phyloP scores from a whole-genome alignment of 1,140 invertebrate species.

The Drosophila obscura region DNA sequence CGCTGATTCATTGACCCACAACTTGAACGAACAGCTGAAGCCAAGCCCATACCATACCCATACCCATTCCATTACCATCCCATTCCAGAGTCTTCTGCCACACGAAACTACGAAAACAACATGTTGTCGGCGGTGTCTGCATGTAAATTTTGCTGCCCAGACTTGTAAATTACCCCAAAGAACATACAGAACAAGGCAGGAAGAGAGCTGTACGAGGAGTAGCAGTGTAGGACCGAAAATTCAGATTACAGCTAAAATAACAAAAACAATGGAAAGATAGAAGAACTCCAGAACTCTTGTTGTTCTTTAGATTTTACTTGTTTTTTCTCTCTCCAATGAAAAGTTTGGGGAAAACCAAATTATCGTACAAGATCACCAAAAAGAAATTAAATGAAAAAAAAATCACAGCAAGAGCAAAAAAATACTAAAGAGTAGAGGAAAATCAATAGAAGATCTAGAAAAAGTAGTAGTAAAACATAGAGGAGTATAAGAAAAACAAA shows the following conservation, averaged over 20 bases:
- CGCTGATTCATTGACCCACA: conserved; percentile 75
- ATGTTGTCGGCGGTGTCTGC: conserved; percentile 33
- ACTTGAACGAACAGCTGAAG: conserved; percentile 42
- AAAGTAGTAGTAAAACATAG: conserved; percentile 5
- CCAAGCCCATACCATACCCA: conserved; percentile 37
- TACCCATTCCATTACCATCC: not conserved
- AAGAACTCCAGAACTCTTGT: conserved; percentile 39
- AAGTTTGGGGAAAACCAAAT: conserved; percentile 70
- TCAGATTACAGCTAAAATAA: conserved; percentile 72
- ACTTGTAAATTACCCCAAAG: conserved; percentile 71
- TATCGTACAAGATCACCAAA: conserved; percentile 51
- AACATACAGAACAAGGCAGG: conserved; percentile 42
- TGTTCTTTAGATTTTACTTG: conserved; percentile 52
- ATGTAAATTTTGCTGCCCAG: conserved; percentile 64
- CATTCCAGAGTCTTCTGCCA: conserved; percentile 18
- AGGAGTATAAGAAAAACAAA: not conserved
- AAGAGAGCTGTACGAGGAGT: conserved; percentile 12
- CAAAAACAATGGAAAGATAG: conserved; percentile 43
- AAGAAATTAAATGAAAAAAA: conserved; percentile 23
- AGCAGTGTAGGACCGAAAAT: conserved; percentile 46
- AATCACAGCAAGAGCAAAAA: conserved; percentile 37
- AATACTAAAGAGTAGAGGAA: conserved; percentile 1
- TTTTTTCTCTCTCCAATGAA: conserved; percentile 65
- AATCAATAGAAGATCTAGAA: conserved; percentile 14
- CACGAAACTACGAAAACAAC: conserved; percentile 38